Base-by-base conservation (phyloP, 1,140 invertebrate genomes). In the Physella acuta region DNA sequence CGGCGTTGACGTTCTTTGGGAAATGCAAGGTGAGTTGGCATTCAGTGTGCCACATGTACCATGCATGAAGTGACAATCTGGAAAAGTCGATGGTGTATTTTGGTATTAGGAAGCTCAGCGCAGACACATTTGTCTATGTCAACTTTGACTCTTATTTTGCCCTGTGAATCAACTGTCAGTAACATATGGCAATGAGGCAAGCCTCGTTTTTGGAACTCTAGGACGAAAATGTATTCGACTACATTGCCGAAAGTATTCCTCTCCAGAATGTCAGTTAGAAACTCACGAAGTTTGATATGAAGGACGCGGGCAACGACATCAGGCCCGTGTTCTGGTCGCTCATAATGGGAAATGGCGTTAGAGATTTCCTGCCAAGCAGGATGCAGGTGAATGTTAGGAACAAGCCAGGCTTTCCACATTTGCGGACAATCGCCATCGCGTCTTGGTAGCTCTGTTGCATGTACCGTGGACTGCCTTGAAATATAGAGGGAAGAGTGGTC, bases 381-480 rank as follows among this genome's bases (percentile, higher is more conserved):
- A 83, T 89, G 62, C 79, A 85, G 20, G 87, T 88, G 33, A 88
- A 84, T 33, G 86, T 88, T 33, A 88, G 84, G 65, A 88, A 88
- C 3, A 86, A 68, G 68, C 80, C 77, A 24, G 85, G 84, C 39
- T 77, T 74, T 20, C 87, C 87, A 79, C 79, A 85, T 36, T 76
- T 67, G 11, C 84, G 75, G 8, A 88, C 87, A 76, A 87, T 88
- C 3, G 81, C 73, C 80, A 88, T 85, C 0, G 84, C 82, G 79
- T 88, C 86, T 75, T 87, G 85, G 34, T 75, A 77, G 52, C 83
- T 81, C 72, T 87, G 83, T 53, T 86, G 80, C 82, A 85, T 86
- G 59, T 82, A 68, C 44, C 85, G 73, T 62, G 84, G 84, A 68
- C 84, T 76, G 5, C 82, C 82, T 17, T 68, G 73, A 73, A 79